phyloP scores from a whole-genome alignment of 2,888 invertebrate genomes.

The Pandemis heparana region DNA sequence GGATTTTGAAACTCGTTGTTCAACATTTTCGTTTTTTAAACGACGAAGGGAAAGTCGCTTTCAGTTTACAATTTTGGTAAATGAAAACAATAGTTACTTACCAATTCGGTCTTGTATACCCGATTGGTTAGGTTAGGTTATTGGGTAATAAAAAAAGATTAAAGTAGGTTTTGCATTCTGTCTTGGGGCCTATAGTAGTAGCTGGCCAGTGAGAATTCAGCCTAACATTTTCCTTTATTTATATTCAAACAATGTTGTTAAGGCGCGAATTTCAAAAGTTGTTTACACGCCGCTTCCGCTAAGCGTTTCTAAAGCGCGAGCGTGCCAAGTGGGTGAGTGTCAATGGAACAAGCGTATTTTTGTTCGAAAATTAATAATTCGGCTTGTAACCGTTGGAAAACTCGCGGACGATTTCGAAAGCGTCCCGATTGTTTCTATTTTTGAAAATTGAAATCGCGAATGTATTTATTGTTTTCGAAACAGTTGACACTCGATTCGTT shows the following conservation, averaged over 20 bases:
- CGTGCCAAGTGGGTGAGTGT: constrained; percentile 83
- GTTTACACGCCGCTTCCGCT: constrained; percentile 39
- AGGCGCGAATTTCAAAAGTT: constrained; percentile 41
- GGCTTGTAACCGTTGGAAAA: constrained; percentile 24
- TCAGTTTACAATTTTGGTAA: not conserved
- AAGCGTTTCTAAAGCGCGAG: constrained; percentile 27
- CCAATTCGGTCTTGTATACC: too few relatives aligned
- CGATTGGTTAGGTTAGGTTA: too few relatives aligned
- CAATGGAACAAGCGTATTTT: constrained; percentile 61
- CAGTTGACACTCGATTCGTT: constrained; percentile 3
- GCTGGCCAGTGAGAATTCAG: not conserved
- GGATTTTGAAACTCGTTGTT: not conserved
- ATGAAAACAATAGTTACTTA: not conserved
- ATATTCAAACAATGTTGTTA: constrained; percentile 1
- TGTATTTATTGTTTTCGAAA: constrained; percentile 20
- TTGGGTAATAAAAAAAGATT: not conserved
- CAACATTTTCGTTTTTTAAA: not conserved
- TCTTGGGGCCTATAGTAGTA: not conserved
- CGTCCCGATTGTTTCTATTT: constrained; percentile 38
- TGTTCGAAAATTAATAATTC: constrained; percentile 38
- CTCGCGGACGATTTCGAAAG: constrained; percentile 22
- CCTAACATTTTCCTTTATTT: not conserved
- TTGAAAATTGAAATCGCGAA: constrained; percentile 8
- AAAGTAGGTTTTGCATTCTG: not conserved
- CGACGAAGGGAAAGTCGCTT: not conserved